Evolutionary conservation across 2,888 invertebrate genomes (phyloP), one percentile per base, ranked within the genome.

Genomic region (Idaea straminata): DNA sequence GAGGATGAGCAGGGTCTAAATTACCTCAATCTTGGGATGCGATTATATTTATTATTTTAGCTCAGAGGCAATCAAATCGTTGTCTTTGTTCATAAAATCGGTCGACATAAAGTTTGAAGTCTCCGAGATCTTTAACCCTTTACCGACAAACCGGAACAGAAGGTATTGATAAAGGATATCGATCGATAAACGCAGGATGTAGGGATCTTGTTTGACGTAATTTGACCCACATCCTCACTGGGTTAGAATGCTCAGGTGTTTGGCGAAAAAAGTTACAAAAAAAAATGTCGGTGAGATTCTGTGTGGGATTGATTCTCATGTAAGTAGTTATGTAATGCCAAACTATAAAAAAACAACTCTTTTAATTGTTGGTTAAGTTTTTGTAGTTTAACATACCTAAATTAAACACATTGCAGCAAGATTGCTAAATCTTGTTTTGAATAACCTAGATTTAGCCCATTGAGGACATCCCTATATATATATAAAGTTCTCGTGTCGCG

Each of bases 101-200:
- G 25, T 10, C 10, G 13, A 47, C 7, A 47, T 6, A 47, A 47
- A 47, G 13, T 47, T 47, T 7, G 2, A 0, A 47, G 47, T 47
- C 47, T 36, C 7, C 4, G 47, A 13, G 7, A 10, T 47, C 47
- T 13, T 7, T 47, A 82, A 80, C 78, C 82, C 77, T 82, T 81
- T 83, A 78, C 79, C 81, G 79, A 77, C 69, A 72, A 75, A 76
- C 76, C 79, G 72, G 73, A 72, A 70, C 82, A 74, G 77, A 79
- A 10, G 47, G 47, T 47, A 47, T 77, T 73, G 64, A 75, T 78
- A 78, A 47, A 78, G 80, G 83, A 83, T 82, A 83, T 82, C 70
- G 81, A 77, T 80, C 79, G 74, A 77, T 80, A 81, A 79, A 71
- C 65, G 13, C 69, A 68, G 68, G 74, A 81, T 76, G 81, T 69